Conservation (phyloP, 2,113 vertebrate genomes). For the Arothron firmamentum region DNA sequence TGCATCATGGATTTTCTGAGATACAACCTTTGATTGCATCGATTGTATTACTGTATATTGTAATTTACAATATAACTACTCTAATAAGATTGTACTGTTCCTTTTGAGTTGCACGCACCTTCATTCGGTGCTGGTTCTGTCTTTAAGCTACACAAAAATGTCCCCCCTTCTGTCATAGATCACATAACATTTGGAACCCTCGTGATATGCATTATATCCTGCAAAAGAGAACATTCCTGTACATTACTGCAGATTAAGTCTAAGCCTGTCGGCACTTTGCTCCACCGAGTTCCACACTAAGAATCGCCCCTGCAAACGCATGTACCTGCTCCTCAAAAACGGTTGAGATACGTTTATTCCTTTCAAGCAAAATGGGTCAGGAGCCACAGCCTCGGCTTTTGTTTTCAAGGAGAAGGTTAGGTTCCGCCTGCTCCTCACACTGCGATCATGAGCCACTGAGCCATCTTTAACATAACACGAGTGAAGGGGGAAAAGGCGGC, state of each 20-base stretch:
- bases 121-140: background rate
- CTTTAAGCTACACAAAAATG: background rate
- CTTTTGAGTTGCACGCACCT: background rate
- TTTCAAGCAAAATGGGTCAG: background rate
- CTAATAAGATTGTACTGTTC: no score
- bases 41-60: no score
- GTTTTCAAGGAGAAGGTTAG: constrained; percentile 2
- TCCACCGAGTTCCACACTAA: background rate
- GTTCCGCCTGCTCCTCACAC: constrained; percentile 50
- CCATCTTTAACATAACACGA: constrained; percentile 11
- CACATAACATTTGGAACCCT: constrained; percentile 15
- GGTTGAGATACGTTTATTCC: background rate
- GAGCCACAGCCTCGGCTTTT: constrained; percentile 21
- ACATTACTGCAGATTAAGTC: constrained; percentile 46
- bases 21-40: no score
- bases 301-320: background rate
- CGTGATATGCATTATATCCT: constrained; percentile 25
- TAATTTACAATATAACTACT: no score
- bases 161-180: constrained; percentile 3
- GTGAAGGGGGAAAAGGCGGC: background rate
- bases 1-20: no score
- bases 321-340: background rate
- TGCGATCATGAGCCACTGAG: constrained; percentile 71
- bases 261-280: constrained; percentile 11
- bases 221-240: constrained; percentile 24